Evolutionary conservation across 2,888 invertebrate species (phyloP).

Genomic region (Temnothorax unifasciatus): DNA sequence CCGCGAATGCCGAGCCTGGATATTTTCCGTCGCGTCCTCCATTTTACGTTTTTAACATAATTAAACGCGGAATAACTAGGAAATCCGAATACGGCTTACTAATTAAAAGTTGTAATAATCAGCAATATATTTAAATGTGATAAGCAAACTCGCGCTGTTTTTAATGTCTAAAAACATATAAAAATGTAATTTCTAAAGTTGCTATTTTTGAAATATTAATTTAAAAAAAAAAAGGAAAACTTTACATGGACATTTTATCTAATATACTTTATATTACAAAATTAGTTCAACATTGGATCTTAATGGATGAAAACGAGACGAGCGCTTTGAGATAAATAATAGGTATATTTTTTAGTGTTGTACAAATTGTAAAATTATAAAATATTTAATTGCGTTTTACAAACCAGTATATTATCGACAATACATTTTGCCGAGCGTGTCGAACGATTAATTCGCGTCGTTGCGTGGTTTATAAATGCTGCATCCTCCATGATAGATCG

Average conservation of each 20-base stretch:
- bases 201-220: background rate
- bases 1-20: background rate
- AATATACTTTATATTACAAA: too few species aligned
- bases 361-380: background rate
- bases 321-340: background rate
- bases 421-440: slow-evolving; percentile 1
- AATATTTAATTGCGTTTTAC: slow-evolving; percentile 21
- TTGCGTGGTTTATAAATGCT: slow-evolving; percentile 15
- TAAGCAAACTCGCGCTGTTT: background rate
- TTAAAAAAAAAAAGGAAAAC: too few species aligned
- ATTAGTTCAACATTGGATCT: too few species aligned
- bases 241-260: too few species aligned
- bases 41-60: slow-evolving; percentile 19
- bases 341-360: background rate
- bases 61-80: slow-evolving; percentile 28
- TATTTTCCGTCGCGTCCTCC: slow-evolving; percentile 11
- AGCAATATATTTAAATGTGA: slow-evolving; percentile 10
- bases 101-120: slow-evolving; percentile 12
- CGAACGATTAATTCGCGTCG: slow-evolving; percentile 38
- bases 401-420: slow-evolving; percentile 5
- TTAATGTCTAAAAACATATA: background rate
- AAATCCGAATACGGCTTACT: background rate
- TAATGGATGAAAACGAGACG: background rate
- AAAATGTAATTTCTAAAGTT: background rate
- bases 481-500: slow-evolving; percentile 44